These are phyloP conservation scores for Yasuhikotakia modesta DNA, from an alignment of 2,797 vertebrate genomes.

Conservation along the genomic window DNA sequence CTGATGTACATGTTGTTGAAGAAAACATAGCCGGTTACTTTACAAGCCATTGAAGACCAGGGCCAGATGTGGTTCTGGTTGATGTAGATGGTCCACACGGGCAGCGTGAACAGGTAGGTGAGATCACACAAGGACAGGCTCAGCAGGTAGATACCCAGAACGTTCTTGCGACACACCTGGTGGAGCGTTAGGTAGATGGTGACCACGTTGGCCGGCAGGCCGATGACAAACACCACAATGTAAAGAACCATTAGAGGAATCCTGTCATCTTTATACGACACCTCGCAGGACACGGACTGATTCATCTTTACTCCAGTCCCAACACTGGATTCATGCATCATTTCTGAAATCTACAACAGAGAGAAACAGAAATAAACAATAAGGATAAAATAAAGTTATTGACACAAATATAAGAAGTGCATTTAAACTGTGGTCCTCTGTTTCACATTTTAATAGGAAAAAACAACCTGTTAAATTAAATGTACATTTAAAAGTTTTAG, in stretches of 20 bases:
- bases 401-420: no score
- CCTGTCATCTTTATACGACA: constrained; percentile 64
- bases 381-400: not conserved
- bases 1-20: constrained; percentile 94
- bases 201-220: constrained; percentile 83
- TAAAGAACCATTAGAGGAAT: constrained; percentile 78
- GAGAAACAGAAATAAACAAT: not conserved
- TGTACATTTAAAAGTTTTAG: no score
- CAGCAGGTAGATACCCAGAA: constrained; percentile 84
- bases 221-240: constrained; percentile 74
- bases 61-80: constrained; percentile 71
- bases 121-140: constrained; percentile 86
- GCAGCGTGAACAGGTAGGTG: constrained; percentile 84
- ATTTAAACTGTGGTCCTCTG: no score
- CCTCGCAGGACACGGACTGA: constrained; percentile 54
- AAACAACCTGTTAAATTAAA: no score
- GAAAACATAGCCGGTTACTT: constrained; percentile 82
- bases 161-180: constrained; percentile 77
- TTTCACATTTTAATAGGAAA: no score
- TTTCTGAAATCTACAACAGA: constrained; percentile 45
- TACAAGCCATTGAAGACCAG: constrained; percentile 69
- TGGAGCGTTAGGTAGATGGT: constrained; percentile 77
- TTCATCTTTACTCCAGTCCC: not conserved
- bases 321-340: constrained; percentile 49
- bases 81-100: constrained; percentile 84